Evolutionary conservation across 2,888 invertebrate species (phyloP).

Genomic region (Bunonema sp.): DNA sequence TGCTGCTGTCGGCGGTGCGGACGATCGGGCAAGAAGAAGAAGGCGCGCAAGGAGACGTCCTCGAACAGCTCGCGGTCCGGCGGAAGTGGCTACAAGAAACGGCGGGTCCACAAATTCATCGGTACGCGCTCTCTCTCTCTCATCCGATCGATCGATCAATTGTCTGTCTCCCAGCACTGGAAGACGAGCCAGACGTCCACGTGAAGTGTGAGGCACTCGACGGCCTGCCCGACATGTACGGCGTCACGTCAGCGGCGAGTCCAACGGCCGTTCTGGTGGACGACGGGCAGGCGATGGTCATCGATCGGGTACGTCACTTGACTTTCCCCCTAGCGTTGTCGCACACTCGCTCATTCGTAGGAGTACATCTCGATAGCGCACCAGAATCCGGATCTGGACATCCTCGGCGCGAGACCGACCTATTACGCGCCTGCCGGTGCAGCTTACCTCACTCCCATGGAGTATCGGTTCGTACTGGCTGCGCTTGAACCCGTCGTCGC

Average conservation of each 20-base stretch:
- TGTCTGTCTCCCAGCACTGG: conserved; percentile 10
- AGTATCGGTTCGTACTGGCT: too few species aligned
- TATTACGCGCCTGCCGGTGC: too few species aligned
- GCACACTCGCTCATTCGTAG: conserved; percentile 9
- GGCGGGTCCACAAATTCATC: background rate
- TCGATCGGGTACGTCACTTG: background rate
- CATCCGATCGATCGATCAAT: background rate
- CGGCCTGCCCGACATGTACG: conserved; percentile 35
- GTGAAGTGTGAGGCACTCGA: conserved; percentile 40
- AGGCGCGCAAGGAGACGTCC: conserved; percentile 7
- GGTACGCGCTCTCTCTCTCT: background rate
- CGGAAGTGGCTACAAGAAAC: background rate
- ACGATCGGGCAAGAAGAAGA: conserved; percentile 9
- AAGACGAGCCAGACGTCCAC: conserved; percentile 36
- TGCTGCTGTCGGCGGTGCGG: conserved; percentile 13
- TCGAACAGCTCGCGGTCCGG: background rate
- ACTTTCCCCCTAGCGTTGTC: background rate
- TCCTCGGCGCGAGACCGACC: too few species aligned
- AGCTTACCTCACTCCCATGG: too few species aligned
- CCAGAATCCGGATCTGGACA: conserved; percentile 43
- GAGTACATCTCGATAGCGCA: conserved; percentile 41
- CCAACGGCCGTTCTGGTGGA: too few species aligned
- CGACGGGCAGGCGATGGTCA: background rate
- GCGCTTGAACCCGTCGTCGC: too few species aligned
- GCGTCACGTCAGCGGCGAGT: conserved; percentile 20